Conservation (phyloP, 2,113 vertebrate species). For the Azemiops feae region DNA sequence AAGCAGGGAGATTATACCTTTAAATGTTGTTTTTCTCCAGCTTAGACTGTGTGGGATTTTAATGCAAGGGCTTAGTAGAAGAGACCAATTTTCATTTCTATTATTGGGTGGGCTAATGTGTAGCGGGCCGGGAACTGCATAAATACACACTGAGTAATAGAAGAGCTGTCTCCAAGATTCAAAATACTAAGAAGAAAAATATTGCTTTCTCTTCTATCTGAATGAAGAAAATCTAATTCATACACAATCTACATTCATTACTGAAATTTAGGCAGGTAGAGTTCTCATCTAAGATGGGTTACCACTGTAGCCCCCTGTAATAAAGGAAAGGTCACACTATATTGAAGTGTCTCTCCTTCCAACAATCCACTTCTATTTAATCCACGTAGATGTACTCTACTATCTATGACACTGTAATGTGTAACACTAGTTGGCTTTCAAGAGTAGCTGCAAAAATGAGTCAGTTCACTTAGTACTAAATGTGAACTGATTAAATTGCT, state of each 20-base stretch:
- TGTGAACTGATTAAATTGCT: neutral
- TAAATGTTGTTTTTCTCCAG: conserved; percentile 20
- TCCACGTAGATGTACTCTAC: neutral
- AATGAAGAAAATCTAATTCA: neutral
- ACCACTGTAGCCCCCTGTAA: neutral
- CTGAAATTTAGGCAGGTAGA: neutral
- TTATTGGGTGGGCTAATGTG: conserved; percentile 13
- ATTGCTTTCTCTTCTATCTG: neutral
- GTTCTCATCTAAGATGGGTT: neutral
- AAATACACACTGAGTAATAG: neutral
- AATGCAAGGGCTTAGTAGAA: neutral
- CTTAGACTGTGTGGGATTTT: neutral
- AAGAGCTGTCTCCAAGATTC: neutral
- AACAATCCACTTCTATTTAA: neutral
- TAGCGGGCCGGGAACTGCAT: neutral
- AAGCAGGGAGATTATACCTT: conserved; percentile 40
- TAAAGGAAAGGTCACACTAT: neutral
- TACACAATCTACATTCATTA: neutral
- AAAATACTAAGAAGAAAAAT: neutral
- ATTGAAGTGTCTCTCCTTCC: neutral
- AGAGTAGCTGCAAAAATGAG: neutral
- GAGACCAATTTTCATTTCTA: conserved; percentile 24
- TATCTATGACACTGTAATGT: neutral
- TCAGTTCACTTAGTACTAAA: neutral
- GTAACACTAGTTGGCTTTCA: neutral